Evolutionary conservation across 2,797 vertebrate species (phyloP).

Genomic region (Epinephelus awoara): DNA sequence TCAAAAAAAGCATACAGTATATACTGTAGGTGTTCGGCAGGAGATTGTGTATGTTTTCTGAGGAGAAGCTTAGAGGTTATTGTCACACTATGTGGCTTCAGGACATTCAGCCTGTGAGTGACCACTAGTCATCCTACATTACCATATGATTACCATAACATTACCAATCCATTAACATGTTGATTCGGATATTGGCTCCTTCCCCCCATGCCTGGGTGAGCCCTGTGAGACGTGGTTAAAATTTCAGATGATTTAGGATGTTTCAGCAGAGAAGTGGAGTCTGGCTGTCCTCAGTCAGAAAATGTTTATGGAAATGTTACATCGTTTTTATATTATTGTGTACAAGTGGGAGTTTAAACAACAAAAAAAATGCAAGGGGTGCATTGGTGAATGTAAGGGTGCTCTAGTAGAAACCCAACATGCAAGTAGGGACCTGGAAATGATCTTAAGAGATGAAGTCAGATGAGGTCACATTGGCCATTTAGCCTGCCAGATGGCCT

Average conservation of each 20-base stretch:
- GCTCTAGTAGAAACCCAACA: too few species aligned
- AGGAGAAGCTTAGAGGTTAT: constrained; percentile 19
- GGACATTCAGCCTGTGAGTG: constrained; percentile 31
- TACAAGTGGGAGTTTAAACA: neutral
- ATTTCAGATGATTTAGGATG: neutral
- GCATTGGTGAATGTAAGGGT: too few species aligned
- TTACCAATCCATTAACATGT: constrained; percentile 56
- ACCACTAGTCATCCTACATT: constrained; percentile 46
- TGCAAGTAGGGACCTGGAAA: too few species aligned
- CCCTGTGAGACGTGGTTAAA: neutral
- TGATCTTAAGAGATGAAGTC: too few species aligned
- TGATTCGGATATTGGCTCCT: constrained; percentile 38
- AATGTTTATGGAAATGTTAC: neutral
- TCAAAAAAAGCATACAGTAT: neutral
- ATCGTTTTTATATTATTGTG: neutral
- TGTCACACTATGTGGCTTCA: neutral
- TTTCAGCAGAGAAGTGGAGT: neutral
- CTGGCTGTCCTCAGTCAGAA: neutral
- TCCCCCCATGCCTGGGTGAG: constrained; percentile 8
- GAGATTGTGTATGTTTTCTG: constrained; percentile 12
- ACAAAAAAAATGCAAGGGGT: neutral
- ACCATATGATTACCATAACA: constrained; percentile 66
- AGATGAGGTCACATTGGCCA: too few species aligned
- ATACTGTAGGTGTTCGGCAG: neutral
- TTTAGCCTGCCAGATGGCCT: too few species aligned